phyloP scores from a whole-genome alignment of 2,113 vertebrate species.

The Promerops cafer region DNA sequence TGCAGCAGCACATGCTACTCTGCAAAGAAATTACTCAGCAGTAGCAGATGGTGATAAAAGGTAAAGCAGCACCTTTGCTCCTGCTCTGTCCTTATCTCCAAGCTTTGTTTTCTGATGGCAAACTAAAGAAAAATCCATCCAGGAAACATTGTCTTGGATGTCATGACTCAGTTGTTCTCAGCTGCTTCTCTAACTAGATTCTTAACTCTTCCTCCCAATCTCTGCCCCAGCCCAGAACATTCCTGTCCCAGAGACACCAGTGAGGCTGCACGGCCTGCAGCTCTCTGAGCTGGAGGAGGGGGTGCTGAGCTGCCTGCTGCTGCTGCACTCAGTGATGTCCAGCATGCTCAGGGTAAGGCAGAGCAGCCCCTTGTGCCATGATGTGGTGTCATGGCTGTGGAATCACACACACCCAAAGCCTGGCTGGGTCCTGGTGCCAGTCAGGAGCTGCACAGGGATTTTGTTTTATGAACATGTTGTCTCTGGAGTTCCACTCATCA shows the following conservation, averaged over 20 bases:
- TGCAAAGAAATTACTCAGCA: constrained; percentile 57
- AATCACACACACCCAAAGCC: not conserved
- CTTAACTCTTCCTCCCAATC: not conserved
- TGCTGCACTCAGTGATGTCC: constrained; percentile 39
- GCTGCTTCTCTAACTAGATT: not conserved
- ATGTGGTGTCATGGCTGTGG: not conserved
- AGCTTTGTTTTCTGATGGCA: not conserved
- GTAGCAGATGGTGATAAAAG: constrained; percentile 59
- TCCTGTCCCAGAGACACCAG: constrained; percentile 11
- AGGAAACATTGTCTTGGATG: not conserved
- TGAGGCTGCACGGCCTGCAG: constrained; percentile 11
- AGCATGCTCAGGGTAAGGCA: constrained; percentile 36
- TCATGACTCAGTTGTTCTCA: not conserved
- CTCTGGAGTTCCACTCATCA: not conserved
- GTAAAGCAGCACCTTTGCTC: not conserved
- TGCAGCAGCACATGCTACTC: constrained; percentile 55
- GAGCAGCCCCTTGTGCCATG: not conserved
- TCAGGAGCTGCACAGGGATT: not conserved
- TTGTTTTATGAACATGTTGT: not conserved
- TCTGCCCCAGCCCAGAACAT: constrained; percentile 47
- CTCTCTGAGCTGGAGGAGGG: constrained; percentile 41
- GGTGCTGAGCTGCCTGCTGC: constrained; percentile 18
- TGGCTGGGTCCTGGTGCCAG: not conserved
- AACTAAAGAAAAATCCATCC: not conserved
- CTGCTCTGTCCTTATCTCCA: not conserved